Evolutionary conservation across 2,797 vertebrate species (phyloP).

Genomic region (Craterocephalus amniculus): DNA sequence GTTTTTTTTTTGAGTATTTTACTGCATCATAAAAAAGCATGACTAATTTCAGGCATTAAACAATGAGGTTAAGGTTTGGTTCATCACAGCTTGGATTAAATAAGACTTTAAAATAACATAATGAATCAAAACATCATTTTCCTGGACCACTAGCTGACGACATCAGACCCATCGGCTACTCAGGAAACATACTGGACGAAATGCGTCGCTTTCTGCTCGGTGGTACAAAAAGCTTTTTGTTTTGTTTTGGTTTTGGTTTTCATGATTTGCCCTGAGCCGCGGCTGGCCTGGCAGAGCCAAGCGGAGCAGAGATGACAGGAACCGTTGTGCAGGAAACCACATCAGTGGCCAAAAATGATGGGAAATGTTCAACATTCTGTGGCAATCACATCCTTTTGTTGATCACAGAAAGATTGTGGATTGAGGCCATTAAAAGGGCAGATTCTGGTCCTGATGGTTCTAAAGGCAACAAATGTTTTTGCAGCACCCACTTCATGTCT

Average conservation of each 20-base stretch:
- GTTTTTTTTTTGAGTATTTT: not conserved
- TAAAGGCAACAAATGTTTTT: not conserved
- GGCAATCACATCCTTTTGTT: not conserved
- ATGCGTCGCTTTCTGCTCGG: not conserved
- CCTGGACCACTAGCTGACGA: not conserved
- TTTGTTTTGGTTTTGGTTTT: not conserved
- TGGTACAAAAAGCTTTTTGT: not conserved
- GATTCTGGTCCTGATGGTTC: not conserved
- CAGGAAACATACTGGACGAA: not conserved
- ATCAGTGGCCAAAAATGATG: slow-evolving; percentile 1
- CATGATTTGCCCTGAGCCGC: not conserved
- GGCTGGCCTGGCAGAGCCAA: not conserved
- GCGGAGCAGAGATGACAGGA: not conserved
- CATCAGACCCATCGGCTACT: not conserved
- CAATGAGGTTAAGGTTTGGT: not conserved
- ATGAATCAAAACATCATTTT: not conserved
- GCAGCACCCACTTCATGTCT: not conserved
- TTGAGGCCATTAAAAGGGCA: not conserved
- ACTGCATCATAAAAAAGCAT: not conserved
- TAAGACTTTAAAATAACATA: not conserved
- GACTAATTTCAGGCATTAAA: no score
- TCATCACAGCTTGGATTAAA: not conserved
- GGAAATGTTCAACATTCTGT: slow-evolving; percentile 2
- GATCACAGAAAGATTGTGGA: not conserved
- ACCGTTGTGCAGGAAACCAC: not conserved